A percentile compares a stretch with the other conserved stretches of the same genome.
phyloP scores from a whole-genome alignment of 2,113 vertebrate genomes.

The Thomomys bottae region DNA sequence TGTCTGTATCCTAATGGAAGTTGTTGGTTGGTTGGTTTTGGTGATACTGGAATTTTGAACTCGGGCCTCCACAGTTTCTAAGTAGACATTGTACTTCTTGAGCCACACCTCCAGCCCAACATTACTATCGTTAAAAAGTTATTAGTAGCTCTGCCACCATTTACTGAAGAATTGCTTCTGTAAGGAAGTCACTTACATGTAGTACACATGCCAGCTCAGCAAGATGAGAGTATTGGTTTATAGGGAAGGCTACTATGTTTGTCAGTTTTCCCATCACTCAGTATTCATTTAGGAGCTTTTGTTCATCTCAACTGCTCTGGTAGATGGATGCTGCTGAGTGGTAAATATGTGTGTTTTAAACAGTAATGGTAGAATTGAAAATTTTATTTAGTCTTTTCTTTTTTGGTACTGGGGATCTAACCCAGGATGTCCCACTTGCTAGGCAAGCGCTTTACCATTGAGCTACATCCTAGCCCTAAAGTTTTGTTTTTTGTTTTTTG shows the following conservation, averaged over 20 bases:
- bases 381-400: neutral
- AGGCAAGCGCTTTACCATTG: no score
- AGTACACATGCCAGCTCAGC: neutral
- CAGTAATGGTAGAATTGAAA: neutral
- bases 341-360: neutral
- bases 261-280: neutral
- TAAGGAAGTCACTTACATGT: neutral
- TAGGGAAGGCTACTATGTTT: neutral
- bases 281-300: neutral
- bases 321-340: neutral
- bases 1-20: neutral
- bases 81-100: no score
- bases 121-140: neutral
- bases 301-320: neutral
- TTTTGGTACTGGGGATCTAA: no score
- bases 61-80: no score
- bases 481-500: no score
- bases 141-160: neutral
- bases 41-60: no score
- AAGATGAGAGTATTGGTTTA: neutral
- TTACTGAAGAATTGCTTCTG: neutral
- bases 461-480: no score
- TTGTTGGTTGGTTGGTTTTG: neutral
- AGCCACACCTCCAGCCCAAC: neutral
- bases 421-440: no score